Evolutionary conservation across 2,113 vertebrate genomes (phyloP).

Genomic region (Symphodus melops): DNA sequence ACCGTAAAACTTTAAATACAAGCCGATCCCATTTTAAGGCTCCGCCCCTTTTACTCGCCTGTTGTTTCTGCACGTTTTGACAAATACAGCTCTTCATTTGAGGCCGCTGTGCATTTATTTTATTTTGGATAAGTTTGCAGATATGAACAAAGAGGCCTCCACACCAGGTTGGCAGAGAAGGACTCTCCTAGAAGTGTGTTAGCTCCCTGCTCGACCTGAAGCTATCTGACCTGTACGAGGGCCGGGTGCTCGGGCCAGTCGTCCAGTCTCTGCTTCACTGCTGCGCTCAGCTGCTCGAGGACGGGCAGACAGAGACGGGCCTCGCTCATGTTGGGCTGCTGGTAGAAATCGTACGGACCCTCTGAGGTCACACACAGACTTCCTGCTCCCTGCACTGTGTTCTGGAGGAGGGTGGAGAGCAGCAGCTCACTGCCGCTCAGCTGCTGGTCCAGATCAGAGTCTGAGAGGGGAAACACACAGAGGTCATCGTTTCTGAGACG

Average conservation of each 20-base stretch:
- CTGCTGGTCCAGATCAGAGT: slow-evolving; percentile 87
- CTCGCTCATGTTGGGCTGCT: slow-evolving; percentile 91
- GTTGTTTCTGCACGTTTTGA: no score
- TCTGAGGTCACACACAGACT: slow-evolving; percentile 83
- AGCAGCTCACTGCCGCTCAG: slow-evolving; percentile 90
- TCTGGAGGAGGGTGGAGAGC: slow-evolving; percentile 88
- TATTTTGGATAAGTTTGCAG: no score
- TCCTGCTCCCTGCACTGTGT: slow-evolving; percentile 85
- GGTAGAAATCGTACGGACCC: slow-evolving; percentile 95
- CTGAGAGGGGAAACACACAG: slow-evolving; percentile 69
- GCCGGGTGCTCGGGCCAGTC: slow-evolving; percentile 97
- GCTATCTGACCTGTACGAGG: slow-evolving; percentile 87
- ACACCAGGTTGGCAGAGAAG: no score
- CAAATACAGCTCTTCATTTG: no score
- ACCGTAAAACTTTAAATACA: no score
- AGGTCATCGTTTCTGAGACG: background rate
- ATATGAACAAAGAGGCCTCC: no score
- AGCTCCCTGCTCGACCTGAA: background rate
- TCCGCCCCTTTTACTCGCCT: no score
- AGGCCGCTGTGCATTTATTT: no score
- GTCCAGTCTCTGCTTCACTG: slow-evolving; percentile 85
- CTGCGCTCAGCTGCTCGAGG: slow-evolving; percentile 84
- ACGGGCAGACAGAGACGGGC: slow-evolving; percentile 88
- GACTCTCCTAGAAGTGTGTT: no score
- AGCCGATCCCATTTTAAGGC: no score